Conservation (phyloP, 2,113 vertebrate genomes). For the Micromys minutus region DNA sequence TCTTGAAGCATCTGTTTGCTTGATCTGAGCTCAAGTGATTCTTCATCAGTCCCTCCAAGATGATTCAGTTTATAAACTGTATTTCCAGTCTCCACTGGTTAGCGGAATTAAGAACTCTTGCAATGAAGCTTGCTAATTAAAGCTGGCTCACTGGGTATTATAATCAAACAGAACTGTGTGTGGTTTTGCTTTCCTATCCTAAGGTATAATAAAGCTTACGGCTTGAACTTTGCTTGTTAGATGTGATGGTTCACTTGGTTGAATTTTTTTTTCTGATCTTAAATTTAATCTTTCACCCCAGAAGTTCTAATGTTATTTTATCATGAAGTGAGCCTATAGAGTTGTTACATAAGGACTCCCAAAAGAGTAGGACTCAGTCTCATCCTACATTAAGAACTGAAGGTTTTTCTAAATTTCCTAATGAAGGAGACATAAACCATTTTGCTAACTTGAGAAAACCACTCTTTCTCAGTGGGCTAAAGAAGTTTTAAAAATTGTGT, state of each 20-base stretch:
- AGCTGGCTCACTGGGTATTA: neutral
- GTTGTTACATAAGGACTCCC: neutral
- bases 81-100: neutral
- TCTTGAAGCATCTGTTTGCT: neutral
- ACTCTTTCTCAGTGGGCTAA: neutral
- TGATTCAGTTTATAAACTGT: neutral
- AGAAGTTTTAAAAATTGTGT: neutral
- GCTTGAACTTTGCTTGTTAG: neutral
- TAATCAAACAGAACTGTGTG: neutral
- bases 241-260: neutral
- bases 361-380: neutral
- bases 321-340: neutral
- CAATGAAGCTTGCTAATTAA: neutral
- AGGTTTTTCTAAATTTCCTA: neutral
- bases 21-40: neutral
- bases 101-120: neutral
- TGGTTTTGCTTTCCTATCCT: neutral
- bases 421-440: neutral
- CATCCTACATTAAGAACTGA: neutral
- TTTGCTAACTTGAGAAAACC: neutral
- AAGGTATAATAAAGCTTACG: conserved; percentile 8
- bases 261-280: neutral
- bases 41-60: neutral
- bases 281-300: neutral
- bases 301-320: conserved; percentile 8